A percentile compares a stretch with the other conserved stretches of the same genome.
Evolutionary conservation across 2,113 vertebrate species (phyloP).

Genomic region (Smithornis capensis): DNA sequence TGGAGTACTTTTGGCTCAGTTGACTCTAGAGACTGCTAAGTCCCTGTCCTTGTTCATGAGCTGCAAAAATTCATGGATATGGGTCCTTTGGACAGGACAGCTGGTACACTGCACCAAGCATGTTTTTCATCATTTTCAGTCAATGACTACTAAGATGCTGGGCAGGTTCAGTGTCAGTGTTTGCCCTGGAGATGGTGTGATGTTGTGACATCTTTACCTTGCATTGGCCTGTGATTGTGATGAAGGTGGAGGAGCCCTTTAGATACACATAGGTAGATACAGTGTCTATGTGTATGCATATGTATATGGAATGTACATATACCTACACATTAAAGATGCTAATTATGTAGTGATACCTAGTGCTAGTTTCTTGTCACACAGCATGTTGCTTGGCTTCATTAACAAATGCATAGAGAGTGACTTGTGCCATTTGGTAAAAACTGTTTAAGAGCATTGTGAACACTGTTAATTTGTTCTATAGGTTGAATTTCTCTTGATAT

Average conservation of each 20-base stretch:
- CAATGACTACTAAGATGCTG: not conserved
- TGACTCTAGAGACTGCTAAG: not conserved
- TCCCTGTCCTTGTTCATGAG: not conserved
- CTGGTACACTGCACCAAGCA: not conserved
- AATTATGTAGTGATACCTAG: not conserved
- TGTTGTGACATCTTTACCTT: not conserved
- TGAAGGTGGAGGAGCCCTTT: not conserved
- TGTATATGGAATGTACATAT: not conserved
- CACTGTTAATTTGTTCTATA: not conserved
- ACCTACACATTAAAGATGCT: not conserved
- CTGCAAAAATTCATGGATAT: not conserved
- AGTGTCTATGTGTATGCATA: not conserved
- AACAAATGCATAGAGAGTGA: not conserved
- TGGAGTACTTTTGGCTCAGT: not conserved
- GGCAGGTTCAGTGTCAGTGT: not conserved
- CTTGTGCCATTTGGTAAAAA: not conserved
- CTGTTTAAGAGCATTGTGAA: not conserved
- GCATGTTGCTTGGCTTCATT: not conserved
- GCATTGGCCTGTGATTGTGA: not conserved
- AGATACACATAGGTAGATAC: accelerated
- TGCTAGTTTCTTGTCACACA: not conserved
- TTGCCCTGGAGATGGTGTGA: not conserved
- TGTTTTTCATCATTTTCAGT: not conserved
- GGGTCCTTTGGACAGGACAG: not conserved
- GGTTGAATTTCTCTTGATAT: not conserved